Conservation (phyloP, 2,113 vertebrate species). For the Pangasianodon gigas region DNA sequence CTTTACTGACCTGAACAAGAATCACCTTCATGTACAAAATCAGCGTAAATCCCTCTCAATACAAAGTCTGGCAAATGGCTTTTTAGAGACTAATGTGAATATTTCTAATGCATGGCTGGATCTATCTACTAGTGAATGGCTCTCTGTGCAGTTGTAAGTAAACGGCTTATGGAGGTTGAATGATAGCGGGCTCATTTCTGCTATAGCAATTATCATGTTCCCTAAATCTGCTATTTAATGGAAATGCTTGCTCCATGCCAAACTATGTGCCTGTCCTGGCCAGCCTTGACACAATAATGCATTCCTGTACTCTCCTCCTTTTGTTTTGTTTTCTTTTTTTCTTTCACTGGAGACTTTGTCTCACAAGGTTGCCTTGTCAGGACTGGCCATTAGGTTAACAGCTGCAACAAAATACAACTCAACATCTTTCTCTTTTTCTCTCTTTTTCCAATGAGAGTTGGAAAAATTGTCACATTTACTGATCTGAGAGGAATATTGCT, state of each 20-base stretch:
- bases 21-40: constrained; percentile 19
- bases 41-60: constrained; percentile 10
- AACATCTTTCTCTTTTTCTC: constrained; percentile 59
- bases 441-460: constrained; percentile 31
- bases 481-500: constrained; percentile 22
- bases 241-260: constrained; percentile 69
- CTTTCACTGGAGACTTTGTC: constrained; percentile 32
- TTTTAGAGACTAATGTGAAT: constrained; percentile 15
- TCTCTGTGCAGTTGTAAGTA: constrained; percentile 35
- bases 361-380: constrained; percentile 44
- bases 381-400: constrained; percentile 67
- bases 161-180: constrained; percentile 43
- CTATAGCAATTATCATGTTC: constrained; percentile 76
- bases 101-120: constrained; percentile 14
- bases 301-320: constrained; percentile 5
- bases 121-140: constrained; percentile 17
- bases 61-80: constrained; percentile 22
- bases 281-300: constrained; percentile 26
- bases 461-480: constrained; percentile 5
- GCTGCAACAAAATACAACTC: constrained; percentile 65
- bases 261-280: constrained; percentile 65
- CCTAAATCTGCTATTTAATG: constrained; percentile 68
- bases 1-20: constrained; percentile 29
- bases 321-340: constrained; percentile 24
- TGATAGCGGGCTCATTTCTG: constrained; percentile 63